Evolutionary conservation across 2,797 vertebrate species (phyloP).

Genomic region (Xenopus petersii): DNA sequence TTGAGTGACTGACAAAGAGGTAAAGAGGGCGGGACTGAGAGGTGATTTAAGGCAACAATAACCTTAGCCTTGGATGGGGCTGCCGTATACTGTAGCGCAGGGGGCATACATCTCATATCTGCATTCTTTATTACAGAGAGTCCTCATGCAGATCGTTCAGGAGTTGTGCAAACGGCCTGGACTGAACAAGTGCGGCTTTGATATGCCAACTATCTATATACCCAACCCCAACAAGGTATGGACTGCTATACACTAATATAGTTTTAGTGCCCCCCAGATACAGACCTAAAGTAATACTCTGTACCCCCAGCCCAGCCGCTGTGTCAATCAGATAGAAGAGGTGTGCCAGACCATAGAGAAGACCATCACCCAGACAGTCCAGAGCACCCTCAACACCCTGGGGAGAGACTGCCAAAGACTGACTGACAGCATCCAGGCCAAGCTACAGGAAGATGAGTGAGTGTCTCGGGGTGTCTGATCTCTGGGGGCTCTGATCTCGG

Average conservation of each 20-base stretch:
- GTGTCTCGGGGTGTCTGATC: background rate
- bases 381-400: slow-evolving; percentile 78
- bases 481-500: too few species aligned
- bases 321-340: slow-evolving; percentile 80
- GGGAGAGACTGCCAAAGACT: slow-evolving; percentile 79
- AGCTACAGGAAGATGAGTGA: slow-evolving; percentile 66
- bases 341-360: slow-evolving; percentile 77
- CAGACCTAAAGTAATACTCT: background rate
- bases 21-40: slow-evolving; percentile 37
- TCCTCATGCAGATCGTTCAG: slow-evolving; percentile 88
- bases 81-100: too few species aligned
- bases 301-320: slow-evolving; percentile 70
- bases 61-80: too few species aligned
- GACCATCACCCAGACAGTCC: slow-evolving; percentile 82
- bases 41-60: too few species aligned
- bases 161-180: slow-evolving; percentile 82
- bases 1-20: slow-evolving; percentile 83
- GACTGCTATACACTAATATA: too few species aligned
- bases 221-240: slow-evolving; percentile 77
- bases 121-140: slow-evolving; percentile 62
- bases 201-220: slow-evolving; percentile 84
- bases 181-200: slow-evolving; percentile 85
- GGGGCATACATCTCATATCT: too few species aligned
- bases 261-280: too few species aligned
- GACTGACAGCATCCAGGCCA: slow-evolving; percentile 65